These are phyloP conservation scores for Gonocerus acuteangulatus DNA, from an alignment of 2,888 invertebrate genomes.

Conservation along the genomic window DNA sequence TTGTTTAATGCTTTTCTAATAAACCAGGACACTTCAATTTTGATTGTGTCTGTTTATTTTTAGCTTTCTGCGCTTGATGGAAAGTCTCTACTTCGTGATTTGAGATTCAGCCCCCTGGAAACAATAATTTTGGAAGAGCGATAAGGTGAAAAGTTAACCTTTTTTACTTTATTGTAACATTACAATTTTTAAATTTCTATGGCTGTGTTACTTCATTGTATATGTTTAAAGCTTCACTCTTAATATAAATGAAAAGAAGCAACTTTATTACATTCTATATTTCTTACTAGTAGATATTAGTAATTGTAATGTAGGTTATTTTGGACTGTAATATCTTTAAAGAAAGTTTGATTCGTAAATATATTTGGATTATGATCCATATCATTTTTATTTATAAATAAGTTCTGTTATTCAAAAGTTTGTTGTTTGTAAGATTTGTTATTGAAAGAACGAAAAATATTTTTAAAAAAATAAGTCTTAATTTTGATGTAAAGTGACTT, in stretches of 20 bases:
- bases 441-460: too few relatives aligned
- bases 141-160: conserved; percentile 48
- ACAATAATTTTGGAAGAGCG: conserved; percentile 90
- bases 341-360: too few relatives aligned
- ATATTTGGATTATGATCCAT: too few relatives aligned
- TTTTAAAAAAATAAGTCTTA: too few relatives aligned
- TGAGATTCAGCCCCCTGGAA: conserved; percentile 88
- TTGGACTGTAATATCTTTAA: too few relatives aligned
- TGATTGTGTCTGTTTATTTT: too few relatives aligned
- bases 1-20: too few relatives aligned
- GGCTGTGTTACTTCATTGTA: conserved; percentile 15
- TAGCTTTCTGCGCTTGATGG: conserved; percentile 13
- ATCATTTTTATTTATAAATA: too few relatives aligned
- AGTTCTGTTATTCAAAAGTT: too few relatives aligned
- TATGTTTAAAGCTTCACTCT: not conserved
- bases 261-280: conserved; percentile 4
- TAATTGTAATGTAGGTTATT: not conserved
- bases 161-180: not conserved
- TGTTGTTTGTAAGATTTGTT: too few relatives aligned
- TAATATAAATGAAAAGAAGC: not conserved
- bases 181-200: conserved; percentile 5
- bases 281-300: conserved; percentile 5
- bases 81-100: conserved; percentile 60
- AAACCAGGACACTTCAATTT: too few relatives aligned
- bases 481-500: too few relatives aligned